Base-by-base conservation (phyloP, 2,113 vertebrate species). In the Ondatra zibethicus region DNA sequence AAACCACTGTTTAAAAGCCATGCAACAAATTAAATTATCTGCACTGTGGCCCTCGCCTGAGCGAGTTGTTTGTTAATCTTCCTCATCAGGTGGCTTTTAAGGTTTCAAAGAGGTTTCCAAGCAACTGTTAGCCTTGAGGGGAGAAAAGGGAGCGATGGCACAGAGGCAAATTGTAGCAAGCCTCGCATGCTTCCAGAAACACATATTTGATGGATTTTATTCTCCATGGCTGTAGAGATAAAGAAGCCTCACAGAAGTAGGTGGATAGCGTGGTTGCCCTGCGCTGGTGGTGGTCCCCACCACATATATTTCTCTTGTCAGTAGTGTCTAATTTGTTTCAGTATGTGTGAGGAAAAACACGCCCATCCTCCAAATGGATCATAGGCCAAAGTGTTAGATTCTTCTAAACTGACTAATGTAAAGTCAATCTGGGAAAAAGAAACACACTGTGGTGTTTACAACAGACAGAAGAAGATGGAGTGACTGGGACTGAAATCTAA, bases 41-140 rank as follows among this genome's bases (percentile, higher is more conserved):
- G 93, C 31, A 47, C 39, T 4, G 0, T 29, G 47, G 66, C 29
- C 90, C 86, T 87, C 68, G 47, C 52, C 70, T 25, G 17, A 78
- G 66, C 23, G 80, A 87, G 77, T 3, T 66, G 65, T 86, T 85
- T 82, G 73, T 78, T 93, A 82, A 80, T 92, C 25, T 7, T 55
- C 65, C 76, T 86, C 91, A 91, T 93, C 91, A 76, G 68, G 86
- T 97, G 91, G 89, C 76, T 96, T 94, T 94, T 88, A 88, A 82
- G 81, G 78, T 94, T 97, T 95, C 90, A 89, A 78, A 89, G 91
- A 94, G 92, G 91, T 97, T 95, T 93, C 92, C 91, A 97, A 96
- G 96, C 88, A 95, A 93, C 96, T 94, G 45, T 97, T 89, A 96
- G 81, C 97, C 97, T 96, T 92, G 88, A 86, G 3, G 27, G 55